These are phyloP conservation scores for Drosophila parabipectinata DNA, from an alignment of 1,140 invertebrate species.

Conservation along the genomic window DNA sequence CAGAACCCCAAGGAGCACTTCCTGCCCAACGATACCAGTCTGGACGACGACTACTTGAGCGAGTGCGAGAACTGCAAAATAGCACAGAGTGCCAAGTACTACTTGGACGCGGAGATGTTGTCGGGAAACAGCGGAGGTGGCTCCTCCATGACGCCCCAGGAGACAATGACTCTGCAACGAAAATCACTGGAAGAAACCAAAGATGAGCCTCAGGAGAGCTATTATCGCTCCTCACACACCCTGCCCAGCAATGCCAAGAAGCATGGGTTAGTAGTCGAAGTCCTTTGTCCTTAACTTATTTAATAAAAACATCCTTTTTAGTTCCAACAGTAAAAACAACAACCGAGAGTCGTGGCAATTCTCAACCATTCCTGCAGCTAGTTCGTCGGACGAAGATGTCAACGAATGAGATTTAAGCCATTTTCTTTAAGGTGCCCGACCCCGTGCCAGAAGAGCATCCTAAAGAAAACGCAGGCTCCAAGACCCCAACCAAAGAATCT, in stretches of 20 bases:
- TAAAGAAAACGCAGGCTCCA: conserved; percentile 76
- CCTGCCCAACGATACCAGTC: conserved; percentile 85
- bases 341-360: conserved; percentile 87
- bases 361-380: conserved; percentile 87
- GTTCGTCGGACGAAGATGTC: conserved; percentile 84
- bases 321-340: conserved; percentile 84
- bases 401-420: conserved; percentile 84
- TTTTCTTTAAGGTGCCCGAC: conserved; percentile 81
- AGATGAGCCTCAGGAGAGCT: conserved; percentile 85
- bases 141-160: conserved; percentile 86
- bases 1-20: conserved; percentile 83
- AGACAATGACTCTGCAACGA: conserved; percentile 90
- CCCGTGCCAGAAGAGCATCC: conserved; percentile 46
- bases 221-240: conserved; percentile 88
- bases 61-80: conserved; percentile 94
- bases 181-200: conserved; percentile 85
- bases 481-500: conserved; percentile 12
- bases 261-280: conserved; percentile 84
- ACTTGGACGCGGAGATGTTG: conserved; percentile 86
- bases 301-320: conserved; percentile 42
- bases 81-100: conserved; percentile 88
- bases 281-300: neutral
- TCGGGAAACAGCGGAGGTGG: conserved; percentile 23
- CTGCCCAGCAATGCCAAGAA: conserved; percentile 88
- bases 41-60: conserved; percentile 90